Evolutionary conservation across 1,140 invertebrate genomes (phyloP), one percentile per base, ranked within the genome.

Genomic region (Aplysia californica): DNA sequence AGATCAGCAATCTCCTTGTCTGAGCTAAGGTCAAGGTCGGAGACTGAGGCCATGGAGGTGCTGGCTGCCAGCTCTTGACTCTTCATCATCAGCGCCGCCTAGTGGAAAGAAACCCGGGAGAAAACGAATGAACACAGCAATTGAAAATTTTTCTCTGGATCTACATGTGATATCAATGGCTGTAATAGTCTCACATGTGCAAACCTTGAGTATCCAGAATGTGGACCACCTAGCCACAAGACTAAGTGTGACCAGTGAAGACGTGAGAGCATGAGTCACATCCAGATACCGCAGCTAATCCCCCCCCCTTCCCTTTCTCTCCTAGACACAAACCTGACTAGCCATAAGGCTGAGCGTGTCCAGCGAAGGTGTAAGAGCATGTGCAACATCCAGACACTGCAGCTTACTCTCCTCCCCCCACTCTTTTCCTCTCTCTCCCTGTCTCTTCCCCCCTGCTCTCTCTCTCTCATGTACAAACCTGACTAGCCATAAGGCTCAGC

Each of bases 31-130:
- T 87, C 83, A 31, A 84, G 50, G 35, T 83, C 82, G 39, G 84
- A 81, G n/a, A 83, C 77, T n/a, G 81, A 4, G 61, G 5, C 86
- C 78, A 58, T 77, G 77, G 68, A 85, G 77, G 64, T 84, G 80
- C 64, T 84, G 81, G 61, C 72, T 6, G 59, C 58, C 35, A 75
- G 20, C 41, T 75, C 72, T 39, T 75, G 59, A 74, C 83, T 86
- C 76, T 88, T 89, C 81, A 89, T 71, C 65, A 88, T 56, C 68
- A 88, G 58, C 0, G 87, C 87, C 70, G 85, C 84, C 87, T 89
- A 56, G 26, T n/a, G n/a, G 29, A 61, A 61, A 61, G 26, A 26
- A 61, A 61, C n/a, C n/a, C n/a, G n/a, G n/a, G n/a, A n/a, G n/a
- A n/a, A n/a, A n/a, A n/a, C n/a, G n/a, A n/a, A n/a, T n/a, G n/a